phyloP scores from a whole-genome alignment of 2,888 invertebrate genomes.

The Drosophila austrosaltans region DNA sequence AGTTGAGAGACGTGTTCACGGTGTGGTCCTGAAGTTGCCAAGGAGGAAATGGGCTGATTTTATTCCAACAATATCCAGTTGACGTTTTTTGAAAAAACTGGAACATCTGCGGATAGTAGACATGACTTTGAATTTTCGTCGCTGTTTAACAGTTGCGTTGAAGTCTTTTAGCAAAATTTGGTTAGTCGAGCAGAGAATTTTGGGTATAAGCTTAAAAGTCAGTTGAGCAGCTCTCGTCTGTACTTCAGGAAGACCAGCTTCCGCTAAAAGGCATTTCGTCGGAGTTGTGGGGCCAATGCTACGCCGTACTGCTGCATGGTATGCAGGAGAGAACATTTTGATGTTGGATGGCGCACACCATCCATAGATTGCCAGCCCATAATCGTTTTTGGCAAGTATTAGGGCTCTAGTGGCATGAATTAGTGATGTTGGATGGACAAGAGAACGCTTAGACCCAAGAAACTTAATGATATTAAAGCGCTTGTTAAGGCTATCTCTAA shows the following conservation, averaged over 20 bases:
- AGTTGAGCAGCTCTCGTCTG: conserved; percentile 23
- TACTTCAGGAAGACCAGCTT: conserved; percentile 24
- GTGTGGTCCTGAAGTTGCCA: conserved; percentile 8
- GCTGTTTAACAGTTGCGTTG: not conserved
- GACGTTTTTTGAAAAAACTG: conserved; percentile 8
- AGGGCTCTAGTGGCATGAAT: conserved; percentile 28
- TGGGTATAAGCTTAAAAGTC: conserved; percentile 16
- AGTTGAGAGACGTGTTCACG: conserved; percentile 21
- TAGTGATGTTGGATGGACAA: conserved; percentile 11
- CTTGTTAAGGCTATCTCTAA: conserved; percentile 27
- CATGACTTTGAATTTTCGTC: conserved; percentile 7
- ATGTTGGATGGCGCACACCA: conserved; percentile 27
- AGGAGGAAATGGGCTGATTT: conserved; percentile 22
- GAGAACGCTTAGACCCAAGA: conserved; percentile 17
- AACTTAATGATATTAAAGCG: conserved; percentile 34
- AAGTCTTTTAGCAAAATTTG: conserved; percentile 12
- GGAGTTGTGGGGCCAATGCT: conserved; percentile 29
- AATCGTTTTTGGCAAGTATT: conserved; percentile 38
- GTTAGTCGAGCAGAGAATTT: conserved; percentile 11
- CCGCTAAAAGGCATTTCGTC: conserved; percentile 23
- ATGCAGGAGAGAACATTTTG: conserved; percentile 4
- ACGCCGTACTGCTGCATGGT: conserved; percentile 26
- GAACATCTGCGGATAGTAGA: conserved; percentile 14
- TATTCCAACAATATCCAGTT: conserved; percentile 20
- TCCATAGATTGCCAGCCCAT: conserved; percentile 31